Evolutionary conservation across 2,113 vertebrate genomes (phyloP).

Genomic region (Rana temporaria): DNA sequence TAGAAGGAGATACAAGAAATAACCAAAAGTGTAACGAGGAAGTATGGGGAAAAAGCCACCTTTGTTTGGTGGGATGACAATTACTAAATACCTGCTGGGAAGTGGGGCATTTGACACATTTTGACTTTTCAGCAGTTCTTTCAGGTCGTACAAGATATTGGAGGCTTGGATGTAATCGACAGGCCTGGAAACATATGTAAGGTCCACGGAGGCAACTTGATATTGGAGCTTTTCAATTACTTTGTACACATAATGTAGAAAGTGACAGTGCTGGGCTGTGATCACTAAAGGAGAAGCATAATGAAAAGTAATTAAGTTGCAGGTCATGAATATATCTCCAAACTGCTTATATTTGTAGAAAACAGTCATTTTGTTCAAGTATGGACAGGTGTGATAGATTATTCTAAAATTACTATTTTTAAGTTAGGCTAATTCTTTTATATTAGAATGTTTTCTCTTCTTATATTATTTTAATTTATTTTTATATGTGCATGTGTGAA

Average conservation of each 20-base stretch:
- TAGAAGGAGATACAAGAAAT: conserved; percentile 8
- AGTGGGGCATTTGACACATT: not conserved
- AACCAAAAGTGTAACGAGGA: not conserved
- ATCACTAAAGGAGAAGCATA: conserved; percentile 20
- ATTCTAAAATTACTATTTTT: no score
- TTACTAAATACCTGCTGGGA: not conserved
- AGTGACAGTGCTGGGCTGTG: conserved; percentile 26
- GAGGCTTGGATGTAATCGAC: conserved; percentile 35
- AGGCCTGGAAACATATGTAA: not conserved
- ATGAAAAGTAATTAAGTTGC: not conserved
- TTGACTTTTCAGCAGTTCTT: conserved; percentile 27
- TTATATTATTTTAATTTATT: no score
- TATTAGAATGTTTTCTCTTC: no score
- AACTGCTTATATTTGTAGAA: no score
- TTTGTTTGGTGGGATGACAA: not conserved
- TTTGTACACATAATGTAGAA: conserved; percentile 56
- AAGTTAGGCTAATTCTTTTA: no score
- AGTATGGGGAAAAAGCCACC: not conserved
- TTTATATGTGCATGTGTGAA: no score
- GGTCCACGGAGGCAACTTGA: not conserved
- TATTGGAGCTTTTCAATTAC: conserved; percentile 49
- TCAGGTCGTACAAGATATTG: conserved; percentile 49
- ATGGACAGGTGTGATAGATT: no score
- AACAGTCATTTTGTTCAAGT: no score
- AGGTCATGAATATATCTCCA: no score